Evolutionary conservation across 2,888 invertebrate genomes (phyloP), one percentile per base, ranked within the genome.

Genomic region (Amphipoea oculea): DNA sequence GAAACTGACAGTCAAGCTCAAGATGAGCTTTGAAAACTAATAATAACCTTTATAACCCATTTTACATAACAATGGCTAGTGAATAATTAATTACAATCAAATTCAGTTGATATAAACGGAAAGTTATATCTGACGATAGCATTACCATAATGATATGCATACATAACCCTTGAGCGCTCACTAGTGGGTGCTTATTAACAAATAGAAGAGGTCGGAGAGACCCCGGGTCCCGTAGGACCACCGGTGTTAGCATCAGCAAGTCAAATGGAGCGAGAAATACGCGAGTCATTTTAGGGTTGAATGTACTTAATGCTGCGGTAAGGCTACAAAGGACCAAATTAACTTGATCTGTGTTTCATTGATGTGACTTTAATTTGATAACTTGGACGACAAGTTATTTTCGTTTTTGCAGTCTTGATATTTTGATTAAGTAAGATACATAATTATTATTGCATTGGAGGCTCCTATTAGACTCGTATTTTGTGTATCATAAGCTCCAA

Each of bases 201-300:
- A 95, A 94, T 93, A 95, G 93, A 94, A 92, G 91, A 93, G 93
- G 91, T 92, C 90, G 87, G 40, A 83, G 83, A 88, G 90, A 90
- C 80, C 85, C 84, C 82, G 84, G 80, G 88, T 86, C 92, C 90
- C 86, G 83, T 65, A 88, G 92, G 95, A 95, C 95, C 96, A 95
- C 96, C 95, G 93, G 94, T 95, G 93, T 93, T 93, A 92, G 85
- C 93, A 95, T 96, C 95, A 95, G 92, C 95, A 95, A 95, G 94
- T 95, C 94, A 92, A 96, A 95, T 95, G 91, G 84, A 91, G 82
- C 83, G 76, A 83, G 88, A 93, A 93, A 93, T 90, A 89, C 89
- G 92, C 94, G 81, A 91, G 95, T 96, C 96, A 95, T 93, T 87
- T 82, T 90, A 89, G 90, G 92, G 88, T 89, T 90, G 89, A 81